phyloP scores from a whole-genome alignment of 64 coral and sea anemone genomes.

The Hydrozoanthus tunicans region DNA sequence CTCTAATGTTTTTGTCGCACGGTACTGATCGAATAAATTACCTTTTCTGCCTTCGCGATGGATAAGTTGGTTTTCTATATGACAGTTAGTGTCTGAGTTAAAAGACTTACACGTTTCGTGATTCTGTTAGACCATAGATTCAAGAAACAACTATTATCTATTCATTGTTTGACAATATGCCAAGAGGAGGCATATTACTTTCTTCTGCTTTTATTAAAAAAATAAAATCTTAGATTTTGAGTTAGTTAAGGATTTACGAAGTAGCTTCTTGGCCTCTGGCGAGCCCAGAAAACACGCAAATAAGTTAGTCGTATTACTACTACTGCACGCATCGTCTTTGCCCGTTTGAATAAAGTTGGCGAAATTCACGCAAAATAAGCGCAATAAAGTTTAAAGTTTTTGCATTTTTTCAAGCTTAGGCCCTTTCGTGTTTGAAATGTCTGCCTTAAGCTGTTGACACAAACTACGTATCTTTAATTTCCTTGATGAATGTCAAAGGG shows the following conservation, averaged over 20 bases:
- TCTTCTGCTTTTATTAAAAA: not conserved
- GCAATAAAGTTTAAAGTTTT: not conserved
- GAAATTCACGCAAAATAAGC: no score
- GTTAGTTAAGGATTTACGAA: conserved; percentile 7
- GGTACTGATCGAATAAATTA: not conserved
- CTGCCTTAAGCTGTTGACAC: conserved; percentile 20
- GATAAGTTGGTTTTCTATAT: not conserved
- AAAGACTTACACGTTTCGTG: not conserved
- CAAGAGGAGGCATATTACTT: not conserved
- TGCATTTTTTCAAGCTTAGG: not conserved
- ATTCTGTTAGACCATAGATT: not conserved
- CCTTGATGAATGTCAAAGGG: not conserved
- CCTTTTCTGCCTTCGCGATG: not conserved
- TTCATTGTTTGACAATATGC: not conserved
- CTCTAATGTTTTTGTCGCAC: no score
- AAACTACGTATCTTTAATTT: not conserved
- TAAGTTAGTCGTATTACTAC: no score
- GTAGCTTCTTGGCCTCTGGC: not conserved
- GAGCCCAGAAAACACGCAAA: not conserved
- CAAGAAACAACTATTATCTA: conserved; percentile 3
- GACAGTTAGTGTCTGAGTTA: not conserved
- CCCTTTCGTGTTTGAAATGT: not conserved
- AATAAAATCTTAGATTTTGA: conserved; percentile 8
- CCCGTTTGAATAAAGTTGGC: no score
- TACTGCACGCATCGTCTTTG: no score